Conservation (phyloP, 2,797 vertebrate genomes). For the Chaunax sp. region DNA sequence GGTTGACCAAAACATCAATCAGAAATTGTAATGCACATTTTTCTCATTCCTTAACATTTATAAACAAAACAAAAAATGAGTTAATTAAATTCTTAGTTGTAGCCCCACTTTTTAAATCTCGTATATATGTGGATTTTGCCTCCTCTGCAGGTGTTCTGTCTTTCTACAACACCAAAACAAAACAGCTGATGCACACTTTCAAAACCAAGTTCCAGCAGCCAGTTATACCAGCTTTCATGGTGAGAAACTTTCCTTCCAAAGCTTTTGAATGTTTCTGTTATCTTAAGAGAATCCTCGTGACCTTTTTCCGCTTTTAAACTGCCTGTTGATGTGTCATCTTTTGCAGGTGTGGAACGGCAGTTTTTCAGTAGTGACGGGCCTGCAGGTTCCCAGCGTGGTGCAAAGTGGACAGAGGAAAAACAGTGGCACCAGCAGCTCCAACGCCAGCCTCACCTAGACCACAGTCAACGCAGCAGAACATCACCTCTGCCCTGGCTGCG, state of each 20-base stretch:
- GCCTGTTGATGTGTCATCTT: slow-evolving; percentile 6
- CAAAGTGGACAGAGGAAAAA: slow-evolving; percentile 91
- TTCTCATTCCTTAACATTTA: too few species aligned
- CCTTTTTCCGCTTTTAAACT: not conserved
- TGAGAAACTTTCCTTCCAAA: slow-evolving; percentile 60
- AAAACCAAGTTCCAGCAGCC: slow-evolving; percentile 94
- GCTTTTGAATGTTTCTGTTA: not conserved
- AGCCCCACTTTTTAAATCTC: not conserved
- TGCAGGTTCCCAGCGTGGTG: slow-evolving; percentile 93
- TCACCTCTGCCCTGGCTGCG: slow-evolving; percentile 35
- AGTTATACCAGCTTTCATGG: slow-evolving; percentile 93
- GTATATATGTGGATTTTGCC: not conserved
- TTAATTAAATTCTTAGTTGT: not conserved
- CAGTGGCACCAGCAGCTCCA: slow-evolving; percentile 95
- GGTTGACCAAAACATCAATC: too few species aligned
- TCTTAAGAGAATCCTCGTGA: not conserved
- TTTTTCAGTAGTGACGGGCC: slow-evolving; percentile 91
- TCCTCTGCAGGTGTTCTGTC: slow-evolving; percentile 86
- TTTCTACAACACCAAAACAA: slow-evolving; percentile 93
- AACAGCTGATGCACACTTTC: slow-evolving; percentile 92
- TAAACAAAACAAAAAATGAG: not conserved
- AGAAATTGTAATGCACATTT: too few species aligned
- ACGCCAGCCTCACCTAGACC: slow-evolving; percentile 90
- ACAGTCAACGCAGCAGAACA: slow-evolving; percentile 24
- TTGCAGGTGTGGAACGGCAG: slow-evolving; percentile 95